Evolutionary conservation across 1,140 invertebrate genomes (phyloP), one percentile per base, ranked within the genome.

Genomic region (Tyrophagus putrescentiae): DNA sequence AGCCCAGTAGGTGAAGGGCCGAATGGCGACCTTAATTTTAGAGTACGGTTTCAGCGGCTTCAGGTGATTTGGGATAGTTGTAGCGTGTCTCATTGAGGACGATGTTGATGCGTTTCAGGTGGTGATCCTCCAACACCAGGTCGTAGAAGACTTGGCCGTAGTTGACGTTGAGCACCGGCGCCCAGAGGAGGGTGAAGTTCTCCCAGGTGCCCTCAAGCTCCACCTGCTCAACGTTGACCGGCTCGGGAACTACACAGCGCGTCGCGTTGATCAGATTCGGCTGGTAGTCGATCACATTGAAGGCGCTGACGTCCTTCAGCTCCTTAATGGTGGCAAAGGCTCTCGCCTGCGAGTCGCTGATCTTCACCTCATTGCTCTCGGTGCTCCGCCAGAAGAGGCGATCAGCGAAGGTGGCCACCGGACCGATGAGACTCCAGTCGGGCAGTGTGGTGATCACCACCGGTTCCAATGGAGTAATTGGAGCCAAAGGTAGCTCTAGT

Each of bases 121-220:
- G 74, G 39, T 57, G 42, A 61, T 64, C 60, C 36, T 69, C 65
- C 4, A 89, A 76, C 67, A 80, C 82, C 25, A 90, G 77, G 70
- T 89, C 84, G 67, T 93, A 95, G 65, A 82, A 85, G 0, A 93
- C 79, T 9, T 77, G 77, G 27, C 84, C 85, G 66, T 85, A 83
- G 65, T 86, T 90, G 1, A 84, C 80, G 60, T 82, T 80, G 0
- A 70, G 71, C 0, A 84, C 78, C 0, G 82, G 79, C 11, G 79
- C 70, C 87, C 87, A 92, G 0, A 77, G 79, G n/a, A 93, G 78
- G 36, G 81, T 84, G 65, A 90, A 90, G 25, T 77, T 77, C 36
- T 84, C 73, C 77, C 80, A 86, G 4, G 75, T 78, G 0, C 85
- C 87, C 4, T 75, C 69, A 1, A 89, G 77, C 57, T 69, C 70